Conservation (phyloP, 1,140 invertebrate species). For the Aporrectodea caliginosa region DNA sequence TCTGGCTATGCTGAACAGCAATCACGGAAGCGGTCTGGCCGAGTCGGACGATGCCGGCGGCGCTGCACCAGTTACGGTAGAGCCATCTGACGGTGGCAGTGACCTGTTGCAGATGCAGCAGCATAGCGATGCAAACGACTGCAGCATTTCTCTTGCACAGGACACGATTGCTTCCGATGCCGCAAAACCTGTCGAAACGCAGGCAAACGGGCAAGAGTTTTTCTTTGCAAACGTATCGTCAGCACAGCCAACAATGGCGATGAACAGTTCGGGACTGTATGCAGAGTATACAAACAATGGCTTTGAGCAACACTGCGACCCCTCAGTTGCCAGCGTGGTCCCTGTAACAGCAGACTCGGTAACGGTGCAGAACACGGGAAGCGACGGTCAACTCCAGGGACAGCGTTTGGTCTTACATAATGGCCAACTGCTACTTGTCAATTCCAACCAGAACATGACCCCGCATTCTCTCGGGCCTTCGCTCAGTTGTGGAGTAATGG, state of each 20-base stretch:
- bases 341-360: not conserved
- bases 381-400: not conserved
- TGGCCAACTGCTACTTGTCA: constrained; percentile 25
- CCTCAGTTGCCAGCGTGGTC: not conserved
- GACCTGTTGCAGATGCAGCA: not conserved
- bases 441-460: constrained; percentile 10
- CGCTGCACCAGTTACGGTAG: not conserved
- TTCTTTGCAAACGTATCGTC: not conserved
- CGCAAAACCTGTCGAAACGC: not conserved
- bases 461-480: not conserved
- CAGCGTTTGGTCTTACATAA: constrained; percentile 11
- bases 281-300: not conserved
- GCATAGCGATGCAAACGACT: not conserved
- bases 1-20: not conserved
- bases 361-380: not conserved
- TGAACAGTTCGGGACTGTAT: not conserved
- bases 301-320: not conserved
- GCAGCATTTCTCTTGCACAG: not conserved
- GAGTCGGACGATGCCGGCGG: not conserved
- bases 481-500: not conserved
- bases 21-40: not conserved
- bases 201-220: not conserved
- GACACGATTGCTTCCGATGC: not conserved
- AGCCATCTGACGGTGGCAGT: not conserved
- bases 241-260: not conserved